phyloP scores from a whole-genome alignment of 2,113 vertebrate genomes.

The Oxyura jamaicensis region DNA sequence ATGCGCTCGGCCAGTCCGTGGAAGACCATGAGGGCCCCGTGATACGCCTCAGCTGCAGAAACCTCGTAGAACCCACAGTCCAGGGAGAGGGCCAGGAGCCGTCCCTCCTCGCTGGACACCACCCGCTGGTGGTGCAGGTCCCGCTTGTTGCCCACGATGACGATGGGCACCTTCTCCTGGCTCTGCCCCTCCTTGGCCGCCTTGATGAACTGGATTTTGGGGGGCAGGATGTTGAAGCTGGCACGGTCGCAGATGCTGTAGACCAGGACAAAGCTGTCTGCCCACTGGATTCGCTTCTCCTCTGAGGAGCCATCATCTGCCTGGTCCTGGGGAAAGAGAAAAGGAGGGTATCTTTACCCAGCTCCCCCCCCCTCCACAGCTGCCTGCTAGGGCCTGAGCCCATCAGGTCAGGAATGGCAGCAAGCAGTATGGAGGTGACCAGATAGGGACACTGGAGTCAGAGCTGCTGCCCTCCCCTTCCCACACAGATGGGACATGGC shows the following conservation, averaged over 20 bases:
- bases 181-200: conserved; percentile 76
- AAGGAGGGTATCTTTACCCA: background rate
- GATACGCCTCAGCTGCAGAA: conserved; percentile 86
- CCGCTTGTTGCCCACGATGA: conserved; percentile 87
- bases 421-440: background rate
- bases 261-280: conserved; percentile 85
- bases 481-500: background rate
- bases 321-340: conserved; percentile 69
- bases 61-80: conserved; percentile 88
- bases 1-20: conserved; percentile 81
- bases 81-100: conserved; percentile 82
- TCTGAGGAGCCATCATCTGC: conserved; percentile 67
- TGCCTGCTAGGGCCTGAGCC: background rate
- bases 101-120: conserved; percentile 86
- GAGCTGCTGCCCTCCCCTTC: background rate
- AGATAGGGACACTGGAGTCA: background rate
- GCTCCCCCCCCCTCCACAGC: rapidly evolving
- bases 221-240: conserved; percentile 83
- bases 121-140: conserved; percentile 83
- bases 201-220: conserved; percentile 83
- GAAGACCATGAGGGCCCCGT: conserved; percentile 83
- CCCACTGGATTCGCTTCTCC: conserved; percentile 87
- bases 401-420: rapidly evolving
- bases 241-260: conserved; percentile 89
- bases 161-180: conserved; percentile 80